These are phyloP conservation scores for Coreoperca whiteheadi DNA, from an alignment of 2,113 vertebrate species.

Conservation along the genomic window DNA sequence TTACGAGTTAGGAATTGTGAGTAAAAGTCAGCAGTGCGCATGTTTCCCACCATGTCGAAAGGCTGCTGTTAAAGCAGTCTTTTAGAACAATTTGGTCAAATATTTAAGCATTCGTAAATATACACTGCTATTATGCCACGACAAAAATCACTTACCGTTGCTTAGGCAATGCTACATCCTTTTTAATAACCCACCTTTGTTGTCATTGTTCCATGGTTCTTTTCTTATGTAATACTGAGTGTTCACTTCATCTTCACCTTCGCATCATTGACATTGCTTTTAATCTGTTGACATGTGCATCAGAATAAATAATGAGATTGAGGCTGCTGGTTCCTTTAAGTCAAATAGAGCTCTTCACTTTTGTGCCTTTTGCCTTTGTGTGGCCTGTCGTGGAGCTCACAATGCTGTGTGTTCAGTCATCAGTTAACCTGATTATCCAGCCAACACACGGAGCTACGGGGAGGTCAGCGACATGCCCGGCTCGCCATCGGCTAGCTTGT, in stretches of 20 bases:
- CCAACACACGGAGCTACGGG: constrained; percentile 23
- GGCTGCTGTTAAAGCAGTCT: constrained; percentile 18
- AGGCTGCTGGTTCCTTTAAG: constrained; percentile 18
- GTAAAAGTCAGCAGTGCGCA: background rate
- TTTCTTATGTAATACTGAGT: background rate
- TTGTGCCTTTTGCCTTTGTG: constrained; percentile 48
- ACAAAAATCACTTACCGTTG: background rate
- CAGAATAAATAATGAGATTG: constrained; percentile 39
- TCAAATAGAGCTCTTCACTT: constrained; percentile 7
- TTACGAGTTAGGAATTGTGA: background rate
- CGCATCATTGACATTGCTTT: constrained; percentile 19
- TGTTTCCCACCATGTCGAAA: constrained; percentile 24
- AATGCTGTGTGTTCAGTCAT: constrained; percentile 51
- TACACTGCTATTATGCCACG: background rate
- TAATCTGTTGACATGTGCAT: constrained; percentile 40
- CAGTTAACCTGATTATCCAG: constrained; percentile 69
- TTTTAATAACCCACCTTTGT: constrained; percentile 45
- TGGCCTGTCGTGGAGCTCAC: constrained; percentile 42
- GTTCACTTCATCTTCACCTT: constrained; percentile 12
- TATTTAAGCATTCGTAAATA: constrained; percentile 31
- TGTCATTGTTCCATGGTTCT: constrained; percentile 30
- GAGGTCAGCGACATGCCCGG: constrained; percentile 24
- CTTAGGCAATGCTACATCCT: constrained; percentile 22
- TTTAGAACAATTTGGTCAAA: constrained; percentile 18
- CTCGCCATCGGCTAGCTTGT: constrained; percentile 18